Evolutionary conservation across 2,888 invertebrate genomes (phyloP).

Genomic region (Luperina testacea): DNA sequence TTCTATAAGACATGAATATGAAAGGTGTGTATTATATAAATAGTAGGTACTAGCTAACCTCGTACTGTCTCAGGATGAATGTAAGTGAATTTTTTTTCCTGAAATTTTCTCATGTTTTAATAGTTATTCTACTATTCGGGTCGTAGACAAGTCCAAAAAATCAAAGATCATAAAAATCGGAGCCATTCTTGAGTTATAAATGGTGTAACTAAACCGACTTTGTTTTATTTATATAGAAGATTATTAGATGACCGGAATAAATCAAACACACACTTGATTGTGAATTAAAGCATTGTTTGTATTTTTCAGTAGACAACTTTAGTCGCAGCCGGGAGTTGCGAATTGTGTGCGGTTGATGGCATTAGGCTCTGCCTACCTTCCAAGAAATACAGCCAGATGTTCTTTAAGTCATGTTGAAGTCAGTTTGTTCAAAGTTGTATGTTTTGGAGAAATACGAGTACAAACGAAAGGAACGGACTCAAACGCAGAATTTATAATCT

Average conservation of each 20-base stretch:
- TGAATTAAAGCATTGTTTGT: not conserved
- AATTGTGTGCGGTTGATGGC: too few species aligned
- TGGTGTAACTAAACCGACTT: too few species aligned
- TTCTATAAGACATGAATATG: not conserved
- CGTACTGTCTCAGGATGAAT: too few species aligned
- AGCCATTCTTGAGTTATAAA: too few species aligned
- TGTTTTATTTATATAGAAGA: too few species aligned
- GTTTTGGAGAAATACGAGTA: not conserved
- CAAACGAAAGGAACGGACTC: not conserved
- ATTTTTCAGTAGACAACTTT: not conserved
- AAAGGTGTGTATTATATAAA: not conserved
- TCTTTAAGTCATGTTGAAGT: not conserved
- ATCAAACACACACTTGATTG: not conserved
- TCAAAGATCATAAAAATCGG: too few species aligned
- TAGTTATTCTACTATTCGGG: too few species aligned
- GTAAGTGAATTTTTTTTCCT: too few species aligned
- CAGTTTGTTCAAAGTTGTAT: not conserved
- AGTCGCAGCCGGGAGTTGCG: not conserved
- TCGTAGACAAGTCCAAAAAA: too few species aligned
- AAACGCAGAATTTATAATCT: not conserved
- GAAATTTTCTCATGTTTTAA: too few species aligned
- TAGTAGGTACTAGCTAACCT: not conserved
- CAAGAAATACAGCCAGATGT: not conserved
- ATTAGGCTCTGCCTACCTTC: not conserved
- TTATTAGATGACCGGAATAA: not conserved